A percentile compares a stretch with the other conserved stretches of the same genome.
phyloP scores from a whole-genome alignment of 2,888 invertebrate species.

The Halictus quadricinctus region DNA sequence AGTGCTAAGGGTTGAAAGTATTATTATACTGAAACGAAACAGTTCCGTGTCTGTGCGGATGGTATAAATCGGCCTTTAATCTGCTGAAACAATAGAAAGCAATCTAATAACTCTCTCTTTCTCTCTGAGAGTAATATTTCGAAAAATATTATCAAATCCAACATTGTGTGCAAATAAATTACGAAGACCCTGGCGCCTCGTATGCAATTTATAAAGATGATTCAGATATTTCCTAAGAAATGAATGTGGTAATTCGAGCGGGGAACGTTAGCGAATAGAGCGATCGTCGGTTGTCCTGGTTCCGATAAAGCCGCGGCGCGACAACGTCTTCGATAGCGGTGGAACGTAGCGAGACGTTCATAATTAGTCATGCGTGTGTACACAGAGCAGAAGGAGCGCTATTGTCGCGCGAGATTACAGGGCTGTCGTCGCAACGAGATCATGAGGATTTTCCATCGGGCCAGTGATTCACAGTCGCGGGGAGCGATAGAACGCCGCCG shows the following conservation, averaged over 20 bases:
- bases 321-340: slow-evolving; percentile 57
- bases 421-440: slow-evolving; percentile 44
- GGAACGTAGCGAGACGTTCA: slow-evolving; percentile 51
- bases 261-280: neutral
- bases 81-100: too few relatives aligned
- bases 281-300: slow-evolving; percentile 18
- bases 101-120: too few relatives aligned
- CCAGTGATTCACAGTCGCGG: neutral
- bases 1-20: neutral
- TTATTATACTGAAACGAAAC: neutral
- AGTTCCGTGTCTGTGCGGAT: neutral
- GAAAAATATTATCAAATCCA: neutral
- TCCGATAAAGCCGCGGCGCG: slow-evolving; percentile 43
- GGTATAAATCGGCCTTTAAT: neutral
- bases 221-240: neutral
- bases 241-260: neutral
- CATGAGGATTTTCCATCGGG: slow-evolving; percentile 46
- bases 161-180: neutral
- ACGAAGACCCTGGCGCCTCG: neutral
- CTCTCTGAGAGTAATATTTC: too few relatives aligned
- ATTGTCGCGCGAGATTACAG: slow-evolving; percentile 43
- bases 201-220: neutral
- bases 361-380: slow-evolving; percentile 63
- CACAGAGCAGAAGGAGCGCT: slow-evolving; percentile 30
- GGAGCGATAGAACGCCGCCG: neutral